These are phyloP conservation scores for Kuschelorhynchus macadamiae DNA, from an alignment of 2,888 invertebrate genomes.

Conservation along the genomic window DNA sequence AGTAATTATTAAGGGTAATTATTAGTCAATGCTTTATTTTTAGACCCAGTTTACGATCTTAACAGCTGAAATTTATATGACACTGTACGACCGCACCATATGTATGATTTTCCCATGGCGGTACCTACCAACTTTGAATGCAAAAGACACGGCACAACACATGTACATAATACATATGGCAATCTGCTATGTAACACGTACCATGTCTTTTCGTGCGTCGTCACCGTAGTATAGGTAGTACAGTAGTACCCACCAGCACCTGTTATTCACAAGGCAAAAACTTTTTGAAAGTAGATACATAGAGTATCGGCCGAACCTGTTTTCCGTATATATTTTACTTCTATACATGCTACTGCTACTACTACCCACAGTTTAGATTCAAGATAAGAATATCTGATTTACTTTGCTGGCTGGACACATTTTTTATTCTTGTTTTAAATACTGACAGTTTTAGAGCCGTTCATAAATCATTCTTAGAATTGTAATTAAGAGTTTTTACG, in stretches of 20 bases:
- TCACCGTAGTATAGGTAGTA: constrained; percentile 23
- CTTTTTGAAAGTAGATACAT: constrained; percentile 50
- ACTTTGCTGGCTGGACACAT: constrained; percentile 38
- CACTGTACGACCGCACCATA: constrained; percentile 18
- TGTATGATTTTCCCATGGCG: constrained; percentile 25
- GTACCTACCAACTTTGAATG: constrained; percentile 24
- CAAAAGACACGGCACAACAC: constrained; percentile 29
- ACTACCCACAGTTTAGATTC: constrained; percentile 36
- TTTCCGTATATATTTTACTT: constrained; percentile 48
- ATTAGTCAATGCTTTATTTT: no score
- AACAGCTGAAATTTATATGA: constrained; percentile 8
- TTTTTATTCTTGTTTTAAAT: constrained; percentile 34
- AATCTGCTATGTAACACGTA: constrained; percentile 42
- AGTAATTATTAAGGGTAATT: no score
- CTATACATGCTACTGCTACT: constrained; percentile 40
- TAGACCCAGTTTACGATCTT: no score
- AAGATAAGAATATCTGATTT: constrained; percentile 46
- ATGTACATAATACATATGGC: constrained; percentile 27
- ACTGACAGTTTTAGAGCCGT: constrained; percentile 38
- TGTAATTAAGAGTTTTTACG: neutral
- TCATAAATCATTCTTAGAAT: constrained; percentile 10
- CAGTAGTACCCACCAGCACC: constrained; percentile 43
- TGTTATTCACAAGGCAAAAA: constrained; percentile 48
- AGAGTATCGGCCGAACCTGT: constrained; percentile 49
- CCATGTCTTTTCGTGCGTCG: constrained; percentile 32